phyloP scores from a whole-genome alignment of 2,113 vertebrate species.

The Caranx melampygus region DNA sequence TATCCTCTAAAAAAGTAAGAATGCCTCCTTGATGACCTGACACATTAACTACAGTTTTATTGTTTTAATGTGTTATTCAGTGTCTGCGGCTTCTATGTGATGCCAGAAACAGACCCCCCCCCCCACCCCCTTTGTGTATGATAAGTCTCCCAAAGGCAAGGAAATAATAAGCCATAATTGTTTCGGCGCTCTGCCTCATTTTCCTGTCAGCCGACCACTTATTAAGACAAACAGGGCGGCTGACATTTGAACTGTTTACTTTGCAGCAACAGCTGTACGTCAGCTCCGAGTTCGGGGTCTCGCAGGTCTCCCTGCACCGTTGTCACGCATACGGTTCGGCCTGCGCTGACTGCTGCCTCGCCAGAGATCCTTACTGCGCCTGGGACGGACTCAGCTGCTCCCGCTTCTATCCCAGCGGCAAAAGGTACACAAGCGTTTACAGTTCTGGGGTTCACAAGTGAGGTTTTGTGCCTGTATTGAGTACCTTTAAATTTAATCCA shows the following conservation, averaged over 20 bases:
- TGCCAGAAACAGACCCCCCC: constrained; percentile 21
- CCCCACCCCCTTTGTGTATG: constrained; percentile 7
- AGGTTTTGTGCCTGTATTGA: not conserved
- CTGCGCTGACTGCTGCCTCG: constrained; percentile 97
- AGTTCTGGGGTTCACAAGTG: not conserved
- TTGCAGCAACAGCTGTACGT: constrained; percentile 97
- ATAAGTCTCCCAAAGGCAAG: constrained; percentile 34
- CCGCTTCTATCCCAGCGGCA: constrained; percentile 95
- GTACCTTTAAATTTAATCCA: not conserved
- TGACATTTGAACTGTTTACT: constrained; percentile 79
- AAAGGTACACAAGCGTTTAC: constrained; percentile 84
- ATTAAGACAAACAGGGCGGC: constrained; percentile 68
- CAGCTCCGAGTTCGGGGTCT: constrained; percentile 93
- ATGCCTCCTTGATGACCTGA: not conserved
- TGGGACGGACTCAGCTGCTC: constrained; percentile 98
- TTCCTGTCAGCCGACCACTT: constrained; percentile 69
- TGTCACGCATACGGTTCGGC: constrained; percentile 95
- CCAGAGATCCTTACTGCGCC: constrained; percentile 96
- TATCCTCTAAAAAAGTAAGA: constrained; percentile 97
- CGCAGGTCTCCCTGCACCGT: constrained; percentile 95
- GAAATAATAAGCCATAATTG: constrained; percentile 60
- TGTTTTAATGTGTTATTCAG: constrained; percentile 33
- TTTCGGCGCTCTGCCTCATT: constrained; percentile 58
- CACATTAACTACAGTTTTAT: constrained; percentile 8
- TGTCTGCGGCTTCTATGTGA: constrained; percentile 27